phyloP scores from a whole-genome alignment of 1,140 invertebrate species.

The Drosophila santomea region DNA sequence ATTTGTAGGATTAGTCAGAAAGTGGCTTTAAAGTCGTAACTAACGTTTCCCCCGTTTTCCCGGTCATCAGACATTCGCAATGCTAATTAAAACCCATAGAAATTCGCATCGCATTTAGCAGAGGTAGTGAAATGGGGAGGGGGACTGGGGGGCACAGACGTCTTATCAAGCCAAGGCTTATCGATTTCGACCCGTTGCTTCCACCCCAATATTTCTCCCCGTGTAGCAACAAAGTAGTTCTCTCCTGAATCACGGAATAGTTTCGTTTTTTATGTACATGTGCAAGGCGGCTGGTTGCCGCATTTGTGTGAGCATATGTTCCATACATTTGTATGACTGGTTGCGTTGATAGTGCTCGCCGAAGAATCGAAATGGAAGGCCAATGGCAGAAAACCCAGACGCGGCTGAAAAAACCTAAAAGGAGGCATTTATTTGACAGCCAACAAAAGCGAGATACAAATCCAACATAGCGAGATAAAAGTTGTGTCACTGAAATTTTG shows the following conservation, averaged over 20 bases:
- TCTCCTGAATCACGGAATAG: constrained; percentile 25
- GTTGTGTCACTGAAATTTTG: constrained; percentile 11
- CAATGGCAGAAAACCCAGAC: constrained; percentile 45
- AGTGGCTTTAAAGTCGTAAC: constrained; percentile 5
- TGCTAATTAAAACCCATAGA: constrained; percentile 70
- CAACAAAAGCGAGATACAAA: constrained; percentile 26
- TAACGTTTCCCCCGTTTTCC: constrained; percentile 1
- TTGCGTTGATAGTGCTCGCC: constrained; percentile 15
- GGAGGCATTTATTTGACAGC: constrained; percentile 9
- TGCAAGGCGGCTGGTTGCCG: constrained; percentile 5
- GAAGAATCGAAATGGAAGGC: constrained; percentile 47
- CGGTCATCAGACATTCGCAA: constrained; percentile 9
- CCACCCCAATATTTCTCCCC: constrained; percentile 11
- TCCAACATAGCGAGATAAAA: constrained; percentile 49
- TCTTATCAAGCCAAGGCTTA: constrained; percentile 50
- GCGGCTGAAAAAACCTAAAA: constrained; percentile 17
- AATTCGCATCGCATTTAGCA: constrained; percentile 49
- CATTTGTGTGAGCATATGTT: constrained; percentile 21
- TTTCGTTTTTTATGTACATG: constrained; percentile 4
- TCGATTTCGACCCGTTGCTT: constrained; percentile 25
- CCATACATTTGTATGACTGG: constrained; percentile 3
- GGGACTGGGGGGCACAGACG: background rate
- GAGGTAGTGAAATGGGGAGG: constrained; percentile 21
- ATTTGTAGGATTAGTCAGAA: constrained; percentile 21
- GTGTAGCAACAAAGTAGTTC: constrained; percentile 49